Evolutionary conservation across 2,113 vertebrate species (phyloP).

Genomic region (Argyrosomus japonicus): DNA sequence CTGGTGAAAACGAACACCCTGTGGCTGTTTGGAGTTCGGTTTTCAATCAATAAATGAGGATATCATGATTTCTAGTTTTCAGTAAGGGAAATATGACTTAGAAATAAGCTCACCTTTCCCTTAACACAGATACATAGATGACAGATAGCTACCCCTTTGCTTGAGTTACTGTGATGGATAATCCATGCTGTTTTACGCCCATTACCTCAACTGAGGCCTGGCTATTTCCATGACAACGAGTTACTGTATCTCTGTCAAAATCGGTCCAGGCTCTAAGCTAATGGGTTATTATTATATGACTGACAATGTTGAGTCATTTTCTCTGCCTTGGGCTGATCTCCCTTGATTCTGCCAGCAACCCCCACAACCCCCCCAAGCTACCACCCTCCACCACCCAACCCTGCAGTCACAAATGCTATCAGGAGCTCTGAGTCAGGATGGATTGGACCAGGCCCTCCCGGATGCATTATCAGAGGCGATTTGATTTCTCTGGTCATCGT

Average conservation of each 20-base stretch:
- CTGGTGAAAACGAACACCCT: background rate
- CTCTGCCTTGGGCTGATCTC: conserved; percentile 55
- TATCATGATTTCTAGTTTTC: background rate
- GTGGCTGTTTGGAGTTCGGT: background rate
- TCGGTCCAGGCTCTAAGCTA: conserved; percentile 61
- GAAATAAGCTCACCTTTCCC: conserved; percentile 1
- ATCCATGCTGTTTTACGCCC: conserved; percentile 52
- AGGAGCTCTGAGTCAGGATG: conserved; percentile 14
- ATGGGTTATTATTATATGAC: conserved; percentile 70
- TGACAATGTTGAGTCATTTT: conserved; percentile 64
- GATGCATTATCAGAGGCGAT: conserved; percentile 41
- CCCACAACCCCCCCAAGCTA: background rate
- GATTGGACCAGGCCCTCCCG: background rate
- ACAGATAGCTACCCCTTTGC: conserved; percentile 30
- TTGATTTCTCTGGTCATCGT: conserved; percentile 28
- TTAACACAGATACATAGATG: conserved; percentile 19
- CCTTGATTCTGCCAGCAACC: conserved; percentile 22
- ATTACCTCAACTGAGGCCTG: conserved; percentile 57
- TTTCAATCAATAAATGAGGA: conserved; percentile 20
- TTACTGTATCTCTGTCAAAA: conserved; percentile 70
- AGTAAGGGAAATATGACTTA: conserved; percentile 21
- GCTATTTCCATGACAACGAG: conserved; percentile 76
- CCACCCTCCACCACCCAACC: background rate
- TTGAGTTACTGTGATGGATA: conserved; percentile 54
- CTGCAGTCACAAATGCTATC: conserved; percentile 7